Evolutionary conservation across 2,797 vertebrate genomes (phyloP).

Genomic region (Rhynchonycteris naso): DNA sequence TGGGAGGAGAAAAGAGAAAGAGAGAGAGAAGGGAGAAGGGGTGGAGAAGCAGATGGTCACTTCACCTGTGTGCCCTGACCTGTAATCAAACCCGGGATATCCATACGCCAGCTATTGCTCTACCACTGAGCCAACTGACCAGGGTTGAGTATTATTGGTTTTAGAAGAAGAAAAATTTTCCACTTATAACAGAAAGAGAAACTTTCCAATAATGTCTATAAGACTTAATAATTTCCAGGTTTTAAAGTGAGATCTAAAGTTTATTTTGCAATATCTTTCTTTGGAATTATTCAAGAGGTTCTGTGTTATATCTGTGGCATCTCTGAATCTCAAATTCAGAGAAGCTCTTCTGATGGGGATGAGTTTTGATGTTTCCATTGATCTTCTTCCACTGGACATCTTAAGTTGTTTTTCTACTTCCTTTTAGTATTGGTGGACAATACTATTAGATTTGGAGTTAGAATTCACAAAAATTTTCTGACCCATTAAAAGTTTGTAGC

Average conservation of each 20-base stretch:
- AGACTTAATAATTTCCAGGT: slow-evolving; percentile 8
- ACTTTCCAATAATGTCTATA: background rate
- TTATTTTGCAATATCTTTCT: background rate
- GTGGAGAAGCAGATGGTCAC: too few relatives aligned
- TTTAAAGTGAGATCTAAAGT: slow-evolving; percentile 29
- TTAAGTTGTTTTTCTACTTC: background rate
- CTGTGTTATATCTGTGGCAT: background rate
- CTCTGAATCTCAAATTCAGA: background rate
- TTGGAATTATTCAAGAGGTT: slow-evolving; percentile 7
- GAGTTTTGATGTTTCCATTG: background rate
- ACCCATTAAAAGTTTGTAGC: background rate
- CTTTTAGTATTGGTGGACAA: background rate
- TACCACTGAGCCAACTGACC: too few relatives aligned
- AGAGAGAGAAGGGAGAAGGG: too few relatives aligned
- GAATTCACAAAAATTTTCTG: background rate
- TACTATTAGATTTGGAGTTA: background rate
- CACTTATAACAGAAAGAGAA: background rate
- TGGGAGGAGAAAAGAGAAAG: too few relatives aligned
- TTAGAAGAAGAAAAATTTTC: slow-evolving; percentile 13
- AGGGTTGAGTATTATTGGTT: background rate
- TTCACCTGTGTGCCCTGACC: too few relatives aligned
- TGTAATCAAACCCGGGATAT: too few relatives aligned
- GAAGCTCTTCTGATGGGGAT: background rate
- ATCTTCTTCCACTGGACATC: background rate
- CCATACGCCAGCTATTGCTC: too few relatives aligned